Base-by-base conservation (phyloP, 2,797 vertebrate genomes). In the Sphenodon punctatus region DNA sequence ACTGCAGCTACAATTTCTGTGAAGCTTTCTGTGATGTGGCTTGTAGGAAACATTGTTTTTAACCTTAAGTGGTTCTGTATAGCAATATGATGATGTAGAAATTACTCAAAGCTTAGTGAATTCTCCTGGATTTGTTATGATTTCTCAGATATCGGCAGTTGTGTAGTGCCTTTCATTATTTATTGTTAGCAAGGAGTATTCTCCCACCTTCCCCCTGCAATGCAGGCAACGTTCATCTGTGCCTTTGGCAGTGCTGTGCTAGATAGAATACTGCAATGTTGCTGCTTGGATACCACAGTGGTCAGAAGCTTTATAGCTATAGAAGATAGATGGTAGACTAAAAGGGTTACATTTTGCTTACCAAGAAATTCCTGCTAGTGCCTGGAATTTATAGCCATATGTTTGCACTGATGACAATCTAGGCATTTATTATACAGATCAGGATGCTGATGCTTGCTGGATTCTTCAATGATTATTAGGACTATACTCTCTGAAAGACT, bases 251-350 rank as follows among this genome's bases (percentile, higher is more conserved):
- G 46, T 48, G 46, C 23, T 48, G 25, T 46, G 23, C 46, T 51
- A 51, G n/a, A 27, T 4, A 3, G 15, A 34, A 3, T 2, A 0
- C 1, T 16, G 8, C 19, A 4, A 5, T 5, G 0, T 10, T 10
- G 2, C 6, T 1, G 1, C 2, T 1, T 49, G 4, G 19, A 2
- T 27, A 1, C 2, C 0, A 55, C 3, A 15, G 4, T 1, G 3
- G 27, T 6, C 4, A 8, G 14, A 19, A 16, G 27, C 51, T 27
- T 9, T 53, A 27, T 16, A 51, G 8, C 25, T 51, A 27, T 14
- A 5, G 48, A 9, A 48, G 48, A 10, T 30, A 53, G 27, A 17
- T 53, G 30, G 51, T 2, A 8, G 51, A 48, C 48, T 53, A 53
- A 53, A 15, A 49, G 53, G 53, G 30, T 49, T 9, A 17, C 5